These are phyloP conservation scores for Ursus arctos DNA, from an alignment of 2,113 vertebrate genomes.

Conservation along the genomic window DNA sequence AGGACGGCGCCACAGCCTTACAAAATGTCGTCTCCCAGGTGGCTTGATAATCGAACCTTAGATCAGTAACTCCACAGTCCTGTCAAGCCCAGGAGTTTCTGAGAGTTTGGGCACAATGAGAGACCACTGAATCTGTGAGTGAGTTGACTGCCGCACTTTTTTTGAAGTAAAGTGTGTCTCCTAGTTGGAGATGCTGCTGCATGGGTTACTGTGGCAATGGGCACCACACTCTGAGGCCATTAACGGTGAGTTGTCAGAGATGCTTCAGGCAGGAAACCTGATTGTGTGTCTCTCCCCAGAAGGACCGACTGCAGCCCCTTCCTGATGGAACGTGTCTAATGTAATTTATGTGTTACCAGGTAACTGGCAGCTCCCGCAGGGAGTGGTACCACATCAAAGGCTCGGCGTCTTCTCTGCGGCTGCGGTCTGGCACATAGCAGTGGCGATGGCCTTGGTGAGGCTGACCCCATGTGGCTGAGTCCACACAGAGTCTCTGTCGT, in stretches of 20 bases:
- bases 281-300: not conserved
- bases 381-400: not conserved
- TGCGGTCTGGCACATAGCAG: not conserved
- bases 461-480: not conserved
- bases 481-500: not conserved
- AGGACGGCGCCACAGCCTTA: not conserved
- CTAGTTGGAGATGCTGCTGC: no score
- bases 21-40: not conserved
- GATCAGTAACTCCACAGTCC: not conserved
- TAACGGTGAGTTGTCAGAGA: not conserved
- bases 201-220: no score
- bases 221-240: no score
- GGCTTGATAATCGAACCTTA: not conserved
- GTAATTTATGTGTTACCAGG: not conserved
- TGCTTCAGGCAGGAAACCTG: not conserved
- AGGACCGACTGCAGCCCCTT: not conserved
- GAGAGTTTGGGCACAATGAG: not conserved
- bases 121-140: not conserved
- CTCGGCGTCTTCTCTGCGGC: not conserved
- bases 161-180: not conserved
- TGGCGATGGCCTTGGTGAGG: not conserved
- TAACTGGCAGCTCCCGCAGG: not conserved
- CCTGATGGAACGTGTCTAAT: not conserved
- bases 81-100: not conserved
- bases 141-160: not conserved